Percentiles rank a stretch among this genome's conserved stretches.
These are phyloP conservation scores for Nothocercus julius DNA, from an alignment of 2,113 vertebrate genomes.

Conservation along the genomic window DNA sequence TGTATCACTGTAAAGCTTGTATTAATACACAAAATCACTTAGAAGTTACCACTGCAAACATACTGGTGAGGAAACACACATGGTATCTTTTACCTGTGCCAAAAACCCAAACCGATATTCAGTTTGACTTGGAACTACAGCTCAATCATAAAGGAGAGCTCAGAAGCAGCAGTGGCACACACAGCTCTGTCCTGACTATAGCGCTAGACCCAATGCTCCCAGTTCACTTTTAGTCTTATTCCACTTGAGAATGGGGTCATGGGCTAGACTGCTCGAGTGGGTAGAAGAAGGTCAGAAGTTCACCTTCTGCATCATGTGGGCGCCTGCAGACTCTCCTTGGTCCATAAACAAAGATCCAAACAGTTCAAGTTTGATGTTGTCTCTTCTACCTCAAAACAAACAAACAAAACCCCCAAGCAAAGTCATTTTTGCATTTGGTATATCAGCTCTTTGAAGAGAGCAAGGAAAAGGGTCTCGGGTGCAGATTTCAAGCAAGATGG, in stretches of 20 bases:
- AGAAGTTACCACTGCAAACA: background rate
- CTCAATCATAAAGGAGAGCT: background rate
- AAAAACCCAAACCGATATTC: background rate
- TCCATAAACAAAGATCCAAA: background rate
- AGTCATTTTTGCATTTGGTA: background rate
- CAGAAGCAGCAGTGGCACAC: background rate
- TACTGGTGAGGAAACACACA: background rate
- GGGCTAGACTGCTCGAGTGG: background rate
- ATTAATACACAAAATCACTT: background rate
- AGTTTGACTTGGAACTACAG: background rate
- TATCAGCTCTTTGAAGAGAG: background rate
- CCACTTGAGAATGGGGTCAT: background rate
- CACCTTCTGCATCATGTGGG: accelerated
- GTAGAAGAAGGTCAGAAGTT: background rate
- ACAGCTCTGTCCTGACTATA: background rate
- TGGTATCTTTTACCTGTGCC: background rate
- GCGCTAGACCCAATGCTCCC: background rate
- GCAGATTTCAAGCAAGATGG: background rate
- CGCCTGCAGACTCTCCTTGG: background rate
- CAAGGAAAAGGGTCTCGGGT: background rate
- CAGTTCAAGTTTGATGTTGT: background rate
- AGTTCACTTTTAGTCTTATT: background rate
- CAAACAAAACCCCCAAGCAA: background rate
- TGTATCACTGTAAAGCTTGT: background rate
- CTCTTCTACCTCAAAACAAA: background rate